Conservation (phyloP, 2,113 vertebrate genomes). For the Chascanopsetta lugubris region DNA sequence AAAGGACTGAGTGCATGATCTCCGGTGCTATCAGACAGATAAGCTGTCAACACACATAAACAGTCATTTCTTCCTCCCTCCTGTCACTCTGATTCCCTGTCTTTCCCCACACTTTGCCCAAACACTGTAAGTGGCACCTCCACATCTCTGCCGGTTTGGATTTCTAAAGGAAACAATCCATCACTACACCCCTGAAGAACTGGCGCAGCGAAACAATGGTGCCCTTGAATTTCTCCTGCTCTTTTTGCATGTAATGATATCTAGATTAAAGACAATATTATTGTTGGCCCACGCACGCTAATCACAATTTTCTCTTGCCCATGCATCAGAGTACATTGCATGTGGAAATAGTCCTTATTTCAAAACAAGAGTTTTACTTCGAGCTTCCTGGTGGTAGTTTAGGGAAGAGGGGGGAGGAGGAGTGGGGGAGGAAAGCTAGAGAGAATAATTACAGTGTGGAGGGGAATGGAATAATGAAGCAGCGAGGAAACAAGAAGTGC, state of each 20-base stretch:
- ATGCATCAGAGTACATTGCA: conserved; percentile 54
- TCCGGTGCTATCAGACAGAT: neutral
- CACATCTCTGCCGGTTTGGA: conserved; percentile 59
- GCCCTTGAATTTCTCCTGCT: conserved; percentile 75
- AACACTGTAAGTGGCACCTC: conserved; percentile 48
- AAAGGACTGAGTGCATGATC: neutral
- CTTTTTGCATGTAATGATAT: conserved; percentile 79
- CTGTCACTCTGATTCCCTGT: conserved; percentile 13
- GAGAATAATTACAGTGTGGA: conserved; percentile 49
- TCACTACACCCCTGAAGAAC: conserved; percentile 59
- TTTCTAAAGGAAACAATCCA: conserved; percentile 74
- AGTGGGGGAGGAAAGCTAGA: neutral
- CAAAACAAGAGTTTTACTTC: conserved; percentile 58
- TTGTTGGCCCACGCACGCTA: conserved; percentile 71
- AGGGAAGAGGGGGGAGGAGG: conserved; percentile 11
- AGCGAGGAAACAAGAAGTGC: conserved; percentile 27
- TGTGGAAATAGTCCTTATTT: conserved; percentile 61
- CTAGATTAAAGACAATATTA: conserved; percentile 82
- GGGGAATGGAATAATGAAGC: conserved; percentile 26
- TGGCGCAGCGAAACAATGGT: conserved; percentile 70
- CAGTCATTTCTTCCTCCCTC: neutral
- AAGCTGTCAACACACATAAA: neutral
- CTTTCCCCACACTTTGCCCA: conserved; percentile 19
- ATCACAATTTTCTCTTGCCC: conserved; percentile 63
- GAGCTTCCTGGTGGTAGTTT: conserved; percentile 49